These are phyloP conservation scores for Vulpes ferrilata DNA, from an alignment of 2,113 vertebrate genomes.

Conservation along the genomic window DNA sequence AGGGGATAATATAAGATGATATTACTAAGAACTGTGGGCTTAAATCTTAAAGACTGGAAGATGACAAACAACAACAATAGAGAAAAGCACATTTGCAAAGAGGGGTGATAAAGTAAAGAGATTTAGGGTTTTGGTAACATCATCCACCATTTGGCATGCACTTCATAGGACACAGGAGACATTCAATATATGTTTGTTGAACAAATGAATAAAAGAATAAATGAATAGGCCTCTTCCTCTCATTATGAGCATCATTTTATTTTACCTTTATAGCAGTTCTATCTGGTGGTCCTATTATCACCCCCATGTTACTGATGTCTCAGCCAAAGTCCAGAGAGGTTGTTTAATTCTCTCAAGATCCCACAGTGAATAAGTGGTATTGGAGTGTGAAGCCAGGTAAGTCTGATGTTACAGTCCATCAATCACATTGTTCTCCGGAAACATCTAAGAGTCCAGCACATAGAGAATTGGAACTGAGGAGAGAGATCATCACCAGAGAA, in stretches of 20 bases:
- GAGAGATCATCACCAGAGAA: neutral
- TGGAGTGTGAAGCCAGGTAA: neutral
- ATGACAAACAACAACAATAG: neutral
- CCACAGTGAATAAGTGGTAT: neutral
- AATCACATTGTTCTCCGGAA: neutral
- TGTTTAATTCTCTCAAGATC: neutral
- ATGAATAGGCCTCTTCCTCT: neutral
- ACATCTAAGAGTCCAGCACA: neutral
- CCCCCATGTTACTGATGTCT: neutral
- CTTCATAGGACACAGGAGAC: neutral
- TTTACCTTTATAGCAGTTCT: neutral
- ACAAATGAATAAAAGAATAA: neutral
- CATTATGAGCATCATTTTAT: neutral
- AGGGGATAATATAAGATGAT: neutral
- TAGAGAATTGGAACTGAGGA: neutral
- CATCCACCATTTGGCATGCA: neutral
- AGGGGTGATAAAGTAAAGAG: neutral
- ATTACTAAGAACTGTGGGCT: neutral
- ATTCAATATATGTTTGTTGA: neutral
- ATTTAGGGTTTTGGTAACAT: neutral
- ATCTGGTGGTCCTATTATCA: neutral
- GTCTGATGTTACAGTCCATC: neutral
- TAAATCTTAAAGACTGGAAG: neutral
- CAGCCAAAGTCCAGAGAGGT: neutral
- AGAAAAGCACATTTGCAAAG: neutral